Percentiles rank a stretch among this genome's conserved stretches.
phyloP scores from a whole-genome alignment of 2,113 vertebrate genomes.

The Cheilinus undulatus region DNA sequence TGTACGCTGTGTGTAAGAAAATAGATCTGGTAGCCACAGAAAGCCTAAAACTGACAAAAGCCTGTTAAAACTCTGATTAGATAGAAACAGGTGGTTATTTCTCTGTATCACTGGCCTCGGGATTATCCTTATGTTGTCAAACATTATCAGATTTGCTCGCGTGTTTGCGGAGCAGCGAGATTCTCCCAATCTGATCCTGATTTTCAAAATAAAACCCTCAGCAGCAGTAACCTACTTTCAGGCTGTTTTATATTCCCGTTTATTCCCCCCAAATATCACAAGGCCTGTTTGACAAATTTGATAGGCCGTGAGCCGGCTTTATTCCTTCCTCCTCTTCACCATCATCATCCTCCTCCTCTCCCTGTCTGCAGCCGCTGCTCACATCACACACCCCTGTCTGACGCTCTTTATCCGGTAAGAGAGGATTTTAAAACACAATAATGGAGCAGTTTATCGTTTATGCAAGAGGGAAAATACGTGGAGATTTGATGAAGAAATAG shows the following conservation, averaged over 20 bases:
- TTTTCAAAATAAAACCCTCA: constrained; percentile 25
- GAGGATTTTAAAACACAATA: constrained; percentile 3
- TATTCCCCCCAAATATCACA: constrained; percentile 29
- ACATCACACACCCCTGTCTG: constrained; percentile 46
- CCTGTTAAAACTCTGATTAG: background rate
- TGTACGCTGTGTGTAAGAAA: no score
- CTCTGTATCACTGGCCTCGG: background rate
- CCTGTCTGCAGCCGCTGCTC: constrained; percentile 52
- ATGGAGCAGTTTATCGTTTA: background rate
- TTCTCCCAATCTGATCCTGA: background rate
- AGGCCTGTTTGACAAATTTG: constrained; percentile 62
- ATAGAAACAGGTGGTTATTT: background rate
- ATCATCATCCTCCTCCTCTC: constrained; percentile 30
- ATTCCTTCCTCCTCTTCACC: constrained; percentile 53
- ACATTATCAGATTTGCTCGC: background rate
- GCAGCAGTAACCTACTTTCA: constrained; percentile 5
- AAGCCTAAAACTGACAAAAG: no score
- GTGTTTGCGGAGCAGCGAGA: background rate
- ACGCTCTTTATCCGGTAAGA: constrained; percentile 55
- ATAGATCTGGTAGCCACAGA: no score
- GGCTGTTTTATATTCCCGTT: constrained; percentile 7
- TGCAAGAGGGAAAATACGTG: background rate
- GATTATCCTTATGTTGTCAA: background rate
- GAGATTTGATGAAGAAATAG: background rate
- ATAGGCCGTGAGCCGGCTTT: constrained; percentile 57